Base-by-base conservation (phyloP, 2,888 invertebrate genomes). In the Cerceris ruficornis region DNA sequence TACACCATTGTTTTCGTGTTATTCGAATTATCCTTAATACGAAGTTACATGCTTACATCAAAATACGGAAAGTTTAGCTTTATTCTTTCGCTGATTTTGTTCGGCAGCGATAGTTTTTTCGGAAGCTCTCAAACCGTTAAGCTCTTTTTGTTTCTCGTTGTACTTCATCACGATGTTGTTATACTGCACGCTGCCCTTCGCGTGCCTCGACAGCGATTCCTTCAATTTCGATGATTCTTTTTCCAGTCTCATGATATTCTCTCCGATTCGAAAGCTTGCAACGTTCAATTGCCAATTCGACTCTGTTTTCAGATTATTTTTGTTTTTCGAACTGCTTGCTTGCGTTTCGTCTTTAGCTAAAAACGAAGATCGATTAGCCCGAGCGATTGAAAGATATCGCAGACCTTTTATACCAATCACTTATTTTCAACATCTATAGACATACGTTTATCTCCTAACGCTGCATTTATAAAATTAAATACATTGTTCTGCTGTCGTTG, bases 21-120 rank as follows among this genome's bases (percentile, higher is more conserved):
- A 28, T 28, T 4, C 14, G 7, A 17, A 7, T 57, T 17, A 17
- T 39, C 7, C 7, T 17, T 46, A 61, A 61, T 9, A 43, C 50
- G 50, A 7, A 11, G n/a, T n/a, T 50, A n/a, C n/a, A 7, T n/a
- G 50, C 50, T 43, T n/a, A 58, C 71, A 84, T 93, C 94, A 97
- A 94, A 97, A 97, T 84, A 96, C 93, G 58, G 95, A 95, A 93
- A 97, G 93, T 93, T 97, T 97, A 85, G 95, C 95, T 90, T 96
- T 95, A 88, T 95, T 95, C 83, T 95, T 96, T 80, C 97, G 94
- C 59, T 94, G 93, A 85, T 93, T 94, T 88, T 96, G 96, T 92
- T 97, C 97, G 79, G 94, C 94, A 57, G 93, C 92, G 73, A 97
- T 95, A 84, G 93, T 94, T 62, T 92, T 93, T 80, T 96, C 96